phyloP scores from a whole-genome alignment of 2,113 vertebrate genomes.

The Rhea americana region DNA sequence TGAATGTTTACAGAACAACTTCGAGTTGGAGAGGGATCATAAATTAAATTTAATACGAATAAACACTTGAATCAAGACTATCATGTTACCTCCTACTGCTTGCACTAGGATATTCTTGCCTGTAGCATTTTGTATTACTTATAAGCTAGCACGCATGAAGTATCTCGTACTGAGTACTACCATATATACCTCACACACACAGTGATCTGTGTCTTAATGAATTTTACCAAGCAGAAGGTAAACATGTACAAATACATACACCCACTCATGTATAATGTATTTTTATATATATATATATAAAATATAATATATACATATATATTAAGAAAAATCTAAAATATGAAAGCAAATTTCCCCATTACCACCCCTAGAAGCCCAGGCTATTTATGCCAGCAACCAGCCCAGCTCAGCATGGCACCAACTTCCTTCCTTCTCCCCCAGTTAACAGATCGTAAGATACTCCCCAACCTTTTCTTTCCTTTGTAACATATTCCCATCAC shows the following conservation, averaged over 20 bases:
- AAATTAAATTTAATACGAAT: neutral
- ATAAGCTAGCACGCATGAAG: neutral
- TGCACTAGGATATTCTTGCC: rapidly evolving
- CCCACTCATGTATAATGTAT: neutral
- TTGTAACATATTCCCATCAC: neutral
- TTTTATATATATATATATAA: too few relatives aligned
- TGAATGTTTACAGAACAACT: neutral
- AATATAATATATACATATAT: too few relatives aligned
- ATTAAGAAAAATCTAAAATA: too few relatives aligned
- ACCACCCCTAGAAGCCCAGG: neutral
- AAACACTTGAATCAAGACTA: neutral
- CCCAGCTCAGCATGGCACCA: neutral
- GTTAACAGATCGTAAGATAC: too few relatives aligned
- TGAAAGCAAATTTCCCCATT: neutral
- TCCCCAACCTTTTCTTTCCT: neutral
- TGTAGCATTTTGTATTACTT: neutral
- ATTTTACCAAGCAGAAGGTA: neutral
- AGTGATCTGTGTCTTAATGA: rapidly evolving
- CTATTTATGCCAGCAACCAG: neutral
- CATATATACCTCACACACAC: neutral
- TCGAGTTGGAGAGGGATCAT: neutral
- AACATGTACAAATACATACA: rapidly evolving
- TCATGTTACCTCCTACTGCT: neutral
- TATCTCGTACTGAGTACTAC: rapidly evolving
- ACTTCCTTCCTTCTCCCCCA: rapidly evolving